phyloP scores from a whole-genome alignment of 2,888 invertebrate genomes.

The Morpho achilles region DNA sequence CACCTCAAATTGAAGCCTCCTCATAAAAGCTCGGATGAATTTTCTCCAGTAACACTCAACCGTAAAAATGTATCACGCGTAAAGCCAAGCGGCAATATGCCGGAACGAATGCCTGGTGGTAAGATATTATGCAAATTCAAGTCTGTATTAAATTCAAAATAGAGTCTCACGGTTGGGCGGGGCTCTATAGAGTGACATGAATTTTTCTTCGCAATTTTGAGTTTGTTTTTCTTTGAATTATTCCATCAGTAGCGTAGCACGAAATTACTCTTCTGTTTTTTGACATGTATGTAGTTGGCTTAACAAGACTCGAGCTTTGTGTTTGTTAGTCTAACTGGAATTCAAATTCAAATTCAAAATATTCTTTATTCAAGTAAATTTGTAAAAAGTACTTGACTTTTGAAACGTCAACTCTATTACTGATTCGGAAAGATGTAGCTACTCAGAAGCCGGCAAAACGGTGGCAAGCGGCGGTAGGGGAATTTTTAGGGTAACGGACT shows the following conservation, averaged over 20 bases:
- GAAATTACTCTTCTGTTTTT: slow-evolving; percentile 1
- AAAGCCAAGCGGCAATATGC: slow-evolving; percentile 26
- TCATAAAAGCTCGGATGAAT: slow-evolving; percentile 5
- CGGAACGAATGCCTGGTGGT: slow-evolving; percentile 14
- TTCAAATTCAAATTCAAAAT: background rate
- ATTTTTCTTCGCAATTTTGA: slow-evolving; percentile 17
- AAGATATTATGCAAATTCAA: slow-evolving; percentile 29
- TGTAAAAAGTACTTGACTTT: no score
- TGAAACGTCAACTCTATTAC: no score
- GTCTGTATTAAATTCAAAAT: slow-evolving; percentile 29
- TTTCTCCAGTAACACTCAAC: background rate
- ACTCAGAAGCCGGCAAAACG: no score
- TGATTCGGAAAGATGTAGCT: no score
- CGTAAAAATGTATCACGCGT: slow-evolving; percentile 25
- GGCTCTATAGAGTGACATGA: slow-evolving; percentile 13
- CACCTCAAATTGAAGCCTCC: no score
- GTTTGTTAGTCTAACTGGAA: background rate
- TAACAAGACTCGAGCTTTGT: background rate
- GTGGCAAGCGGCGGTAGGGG: no score
- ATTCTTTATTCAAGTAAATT: no score
- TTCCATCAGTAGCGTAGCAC: slow-evolving; percentile 4
- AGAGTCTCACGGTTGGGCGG: slow-evolving; percentile 19
- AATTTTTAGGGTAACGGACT: no score
- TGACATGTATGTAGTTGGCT: background rate
- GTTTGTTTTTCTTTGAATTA: slow-evolving; percentile 8